A percentile compares a stretch with the other conserved stretches of the same genome.
Conservation (phyloP, 2,888 invertebrate species). For the Melanostoma scalare region DNA sequence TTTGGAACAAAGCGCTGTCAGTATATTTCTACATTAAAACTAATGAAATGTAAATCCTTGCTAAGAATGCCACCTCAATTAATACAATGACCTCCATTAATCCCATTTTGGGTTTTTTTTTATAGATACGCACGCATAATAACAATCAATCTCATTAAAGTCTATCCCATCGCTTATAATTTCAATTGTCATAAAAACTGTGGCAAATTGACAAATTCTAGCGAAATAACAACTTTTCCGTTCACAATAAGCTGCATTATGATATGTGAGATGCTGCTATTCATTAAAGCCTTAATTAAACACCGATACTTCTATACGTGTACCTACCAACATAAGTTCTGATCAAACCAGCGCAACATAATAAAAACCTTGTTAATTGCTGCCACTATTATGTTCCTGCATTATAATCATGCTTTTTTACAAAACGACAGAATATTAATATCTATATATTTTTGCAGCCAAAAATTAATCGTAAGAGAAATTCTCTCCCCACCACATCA, state of each 20-base stretch:
- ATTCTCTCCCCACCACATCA: constrained; percentile 5
- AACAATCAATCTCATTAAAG: too few relatives aligned
- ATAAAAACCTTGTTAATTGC: constrained; percentile 36
- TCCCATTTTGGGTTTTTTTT: too few relatives aligned
- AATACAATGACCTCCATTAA: too few relatives aligned
- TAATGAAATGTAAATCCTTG: too few relatives aligned
- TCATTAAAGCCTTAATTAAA: constrained; percentile 11
- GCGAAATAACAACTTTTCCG: background rate
- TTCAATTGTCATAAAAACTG: too few relatives aligned
- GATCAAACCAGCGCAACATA: constrained; percentile 5
- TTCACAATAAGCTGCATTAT: constrained; percentile 17
- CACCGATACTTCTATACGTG: background rate
- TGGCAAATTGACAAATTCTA: too few relatives aligned
- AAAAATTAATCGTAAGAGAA: constrained; percentile 10
- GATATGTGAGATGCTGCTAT: background rate
- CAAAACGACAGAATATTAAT: background rate
- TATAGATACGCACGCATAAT: too few relatives aligned
- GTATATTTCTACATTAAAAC: too few relatives aligned
- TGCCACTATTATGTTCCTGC: constrained; percentile 16
- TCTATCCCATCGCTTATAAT: too few relatives aligned
- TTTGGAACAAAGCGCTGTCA: too few relatives aligned
- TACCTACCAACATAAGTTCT: constrained; percentile 9
- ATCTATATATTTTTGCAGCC: background rate
- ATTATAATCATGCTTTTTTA: background rate
- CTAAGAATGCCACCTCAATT: too few relatives aligned